A percentile compares a stretch with the other conserved stretches of the same genome.
Conservation (phyloP, 2,888 invertebrate species). For the Melanostoma mellinum region DNA sequence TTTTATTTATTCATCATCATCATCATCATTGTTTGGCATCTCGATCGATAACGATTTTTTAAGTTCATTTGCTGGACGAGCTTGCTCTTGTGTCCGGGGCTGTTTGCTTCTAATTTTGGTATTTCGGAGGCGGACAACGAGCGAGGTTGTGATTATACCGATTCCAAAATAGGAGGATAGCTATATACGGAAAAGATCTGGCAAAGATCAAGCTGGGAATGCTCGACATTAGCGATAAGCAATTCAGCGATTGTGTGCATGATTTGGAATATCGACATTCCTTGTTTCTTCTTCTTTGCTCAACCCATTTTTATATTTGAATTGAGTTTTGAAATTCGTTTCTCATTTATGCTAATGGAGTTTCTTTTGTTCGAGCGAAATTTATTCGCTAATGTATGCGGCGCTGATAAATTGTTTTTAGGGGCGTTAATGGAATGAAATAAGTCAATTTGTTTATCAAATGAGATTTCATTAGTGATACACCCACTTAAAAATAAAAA, state of each 20-base stretch:
- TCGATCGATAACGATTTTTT: conserved; percentile 57
- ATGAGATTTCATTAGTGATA: conserved; percentile 40
- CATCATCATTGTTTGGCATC: conserved; percentile 41
- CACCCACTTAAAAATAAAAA: conserved; percentile 39
- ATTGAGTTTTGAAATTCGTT: conserved; percentile 8
- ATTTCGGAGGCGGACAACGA: conserved; percentile 32
- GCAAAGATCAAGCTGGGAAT: conserved; percentile 58
- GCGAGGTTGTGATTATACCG: conserved; percentile 13
- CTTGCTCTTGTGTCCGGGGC: conserved; percentile 13
- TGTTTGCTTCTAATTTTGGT: conserved; percentile 1
- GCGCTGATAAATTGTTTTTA: conserved; percentile 10
- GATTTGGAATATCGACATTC: conserved; percentile 45
- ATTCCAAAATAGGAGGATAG: conserved; percentile 17
- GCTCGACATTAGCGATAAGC: conserved; percentile 46
- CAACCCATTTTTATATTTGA: background rate
- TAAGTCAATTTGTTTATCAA: conserved; percentile 26
- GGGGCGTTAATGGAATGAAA: conserved; percentile 42
- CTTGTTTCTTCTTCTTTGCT: conserved; percentile 12
- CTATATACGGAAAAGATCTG: conserved; percentile 42
- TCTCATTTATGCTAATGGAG: conserved; percentile 44
- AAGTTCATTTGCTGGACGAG: conserved; percentile 34
- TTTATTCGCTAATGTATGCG: conserved; percentile 18
- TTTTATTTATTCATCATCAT: conserved; percentile 40
- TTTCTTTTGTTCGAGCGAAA: conserved; percentile 2
- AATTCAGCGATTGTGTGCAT: conserved; percentile 63